Evolutionary conservation across 2,113 vertebrate genomes (phyloP).

Genomic region (Oostethus manadensis): DNA sequence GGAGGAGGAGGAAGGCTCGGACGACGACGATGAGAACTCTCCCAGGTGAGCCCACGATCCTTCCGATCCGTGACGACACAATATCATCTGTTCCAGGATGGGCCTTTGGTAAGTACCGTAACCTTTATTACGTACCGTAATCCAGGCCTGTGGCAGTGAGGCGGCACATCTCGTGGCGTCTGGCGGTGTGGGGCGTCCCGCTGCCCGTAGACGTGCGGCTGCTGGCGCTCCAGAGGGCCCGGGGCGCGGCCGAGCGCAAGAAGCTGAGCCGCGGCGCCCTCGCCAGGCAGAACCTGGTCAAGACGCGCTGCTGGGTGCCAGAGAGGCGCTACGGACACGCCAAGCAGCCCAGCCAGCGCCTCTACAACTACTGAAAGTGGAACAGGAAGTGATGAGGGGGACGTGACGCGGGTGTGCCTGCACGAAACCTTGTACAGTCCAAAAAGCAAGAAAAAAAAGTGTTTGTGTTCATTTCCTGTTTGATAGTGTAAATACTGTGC

Average conservation of each 20-base stretch:
- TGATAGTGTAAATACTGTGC: constrained; percentile 37
- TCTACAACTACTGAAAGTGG: constrained; percentile 64
- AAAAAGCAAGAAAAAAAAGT: neutral
- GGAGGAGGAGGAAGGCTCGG: constrained; percentile 46
- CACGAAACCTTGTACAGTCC: constrained; percentile 10
- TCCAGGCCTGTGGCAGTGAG: constrained; percentile 60
- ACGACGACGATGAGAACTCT: constrained; percentile 51
- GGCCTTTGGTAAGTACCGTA: too few relatives aligned
- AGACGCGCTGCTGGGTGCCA: constrained; percentile 38
- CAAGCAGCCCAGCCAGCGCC: constrained; percentile 67
- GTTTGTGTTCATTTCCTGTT: constrained; percentile 1
- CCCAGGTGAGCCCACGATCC: constrained; percentile 43
- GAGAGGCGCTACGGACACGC: constrained; percentile 57
- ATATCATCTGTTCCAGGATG: neutral
- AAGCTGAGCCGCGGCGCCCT: constrained; percentile 60
- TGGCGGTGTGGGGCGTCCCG: constrained; percentile 58
- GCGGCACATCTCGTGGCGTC: constrained; percentile 51
- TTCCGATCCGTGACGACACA: neutral
- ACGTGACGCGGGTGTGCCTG: neutral
- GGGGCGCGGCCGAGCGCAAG: constrained; percentile 41
- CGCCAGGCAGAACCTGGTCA: constrained; percentile 65
- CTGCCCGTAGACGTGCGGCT: constrained; percentile 36
- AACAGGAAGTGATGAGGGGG: neutral
- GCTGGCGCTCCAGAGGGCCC: constrained; percentile 44
- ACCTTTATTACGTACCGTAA: too few relatives aligned